Evolutionary conservation across 2,113 vertebrate genomes (phyloP), one percentile per base, ranked within the genome.

Genomic region (Lepisosteus osseus): DNA sequence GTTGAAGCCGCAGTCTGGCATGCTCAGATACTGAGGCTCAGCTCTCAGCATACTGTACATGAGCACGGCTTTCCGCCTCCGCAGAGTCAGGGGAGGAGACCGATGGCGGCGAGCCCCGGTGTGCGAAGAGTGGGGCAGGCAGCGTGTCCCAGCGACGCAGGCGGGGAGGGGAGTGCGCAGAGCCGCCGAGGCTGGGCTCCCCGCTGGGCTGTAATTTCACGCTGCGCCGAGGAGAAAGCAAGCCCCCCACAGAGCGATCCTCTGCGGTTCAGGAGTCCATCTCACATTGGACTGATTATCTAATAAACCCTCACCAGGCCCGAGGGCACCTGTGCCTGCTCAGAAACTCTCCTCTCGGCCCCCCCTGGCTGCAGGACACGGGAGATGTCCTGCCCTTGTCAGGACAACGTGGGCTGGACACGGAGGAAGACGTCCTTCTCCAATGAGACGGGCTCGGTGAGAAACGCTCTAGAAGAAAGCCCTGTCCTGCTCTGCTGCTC

Each of bases 181-280:
- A 5, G 62, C 2, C 2, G 1, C 62, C 54, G 71, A 45, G 42
- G 17, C n/a, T 14, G 42, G 51, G 41, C 77, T 88, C 85, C 73
- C 89, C 76, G 84, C 91, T 88, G 92, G 62, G 84, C 88, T 90
- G 89, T 92, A 92, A 94, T 94, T 94, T 94, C 92, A 93, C 87
- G 89, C 90, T 86, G 84, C 85, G 88, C 84, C 86, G 87, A 89
- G 92, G 90, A 92, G 90, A 88, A 86, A 86, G 89, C 86, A 86
- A 86, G 89, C 86, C 65, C 90, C 91, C 89, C 84, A 82, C 84
- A 83, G 90, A 86, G 90, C 90, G 90, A 93, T 92, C 91, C 92
- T 92, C 92, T 92, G 90, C 90, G 91, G 91, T 91, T 93, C 92
- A 93, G 86, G 91, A 92, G 90, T 86, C 80, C 85, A 89, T 90